These are phyloP conservation scores for Chrosomus eos DNA, from an alignment of 2,797 vertebrate species.

Conservation along the genomic window DNA sequence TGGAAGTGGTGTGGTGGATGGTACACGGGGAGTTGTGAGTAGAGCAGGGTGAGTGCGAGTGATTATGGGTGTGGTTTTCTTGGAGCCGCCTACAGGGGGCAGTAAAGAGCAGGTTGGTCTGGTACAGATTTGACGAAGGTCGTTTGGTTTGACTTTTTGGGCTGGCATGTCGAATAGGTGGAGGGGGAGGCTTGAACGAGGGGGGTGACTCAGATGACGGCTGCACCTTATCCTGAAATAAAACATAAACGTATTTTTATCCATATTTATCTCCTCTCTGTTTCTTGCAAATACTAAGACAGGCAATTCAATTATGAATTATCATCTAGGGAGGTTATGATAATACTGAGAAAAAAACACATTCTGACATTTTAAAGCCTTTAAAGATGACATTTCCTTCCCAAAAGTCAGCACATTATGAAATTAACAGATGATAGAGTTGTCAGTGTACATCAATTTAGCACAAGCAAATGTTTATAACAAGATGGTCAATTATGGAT, in stretches of 20 bases:
- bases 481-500: constrained; percentile 9
- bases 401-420: constrained; percentile 56
- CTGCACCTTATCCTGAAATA: constrained; percentile 81
- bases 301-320: constrained; percentile 25
- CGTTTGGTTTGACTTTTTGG: constrained; percentile 72
- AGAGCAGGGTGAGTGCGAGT: constrained; percentile 39
- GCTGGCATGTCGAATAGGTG: constrained; percentile 58
- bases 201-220: constrained; percentile 75
- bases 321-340: constrained; percentile 42
- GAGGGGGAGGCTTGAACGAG: constrained; percentile 71
- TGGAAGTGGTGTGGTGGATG: constrained; percentile 55
- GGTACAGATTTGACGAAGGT: constrained; percentile 76
- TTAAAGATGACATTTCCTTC: constrained; percentile 47
- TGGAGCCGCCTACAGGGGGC: constrained; percentile 71
- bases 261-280: constrained; percentile 19
- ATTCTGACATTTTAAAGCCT: constrained; percentile 56
- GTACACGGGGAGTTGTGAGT: constrained; percentile 47
- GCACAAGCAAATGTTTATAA: not conserved
- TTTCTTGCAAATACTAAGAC: constrained; percentile 16
- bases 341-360: constrained; percentile 19
- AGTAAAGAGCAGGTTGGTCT: constrained; percentile 76
- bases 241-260: not conserved
- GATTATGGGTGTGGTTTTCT: constrained; percentile 62
- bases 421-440: constrained; percentile 43
- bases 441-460: constrained; percentile 3